Conservation (phyloP, 2,797 vertebrate genomes). For the Sparidentex hasta region DNA sequence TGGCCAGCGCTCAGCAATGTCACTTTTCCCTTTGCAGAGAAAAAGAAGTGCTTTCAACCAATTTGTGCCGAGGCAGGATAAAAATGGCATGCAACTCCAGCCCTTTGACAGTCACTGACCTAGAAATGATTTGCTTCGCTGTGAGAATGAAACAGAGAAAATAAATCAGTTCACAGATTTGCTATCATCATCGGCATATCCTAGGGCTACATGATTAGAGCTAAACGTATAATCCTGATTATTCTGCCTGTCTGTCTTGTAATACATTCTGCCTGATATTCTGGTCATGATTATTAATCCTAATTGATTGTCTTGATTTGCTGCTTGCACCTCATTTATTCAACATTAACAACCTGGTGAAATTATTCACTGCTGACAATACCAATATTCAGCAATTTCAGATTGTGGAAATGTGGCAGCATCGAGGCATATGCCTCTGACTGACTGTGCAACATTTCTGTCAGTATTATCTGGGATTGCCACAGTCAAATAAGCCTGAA, state of each 20-base stretch:
- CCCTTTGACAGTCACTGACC: conserved; percentile 81
- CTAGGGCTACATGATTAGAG: conserved; percentile 36
- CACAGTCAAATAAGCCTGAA: conserved; percentile 47
- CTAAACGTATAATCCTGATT: conserved; percentile 60
- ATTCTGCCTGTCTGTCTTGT: conserved; percentile 3
- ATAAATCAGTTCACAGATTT: conserved; percentile 68
- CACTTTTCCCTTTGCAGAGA: conserved; percentile 48
- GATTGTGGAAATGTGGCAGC: not conserved
- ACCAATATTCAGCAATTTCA: not conserved
- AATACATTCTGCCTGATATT: not conserved
- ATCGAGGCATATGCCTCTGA: not conserved
- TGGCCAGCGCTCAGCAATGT: conserved; percentile 40
- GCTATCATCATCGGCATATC: conserved; percentile 45
- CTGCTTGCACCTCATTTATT: not conserved
- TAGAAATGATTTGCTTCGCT: conserved; percentile 79
- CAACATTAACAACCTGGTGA: conserved; percentile 12
- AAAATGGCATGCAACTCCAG: conserved; percentile 76
- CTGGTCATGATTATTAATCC: conserved; percentile 18
- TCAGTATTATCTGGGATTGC: conserved; percentile 11
- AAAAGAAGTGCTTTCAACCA: conserved; percentile 73
- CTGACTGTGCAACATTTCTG: not conserved
- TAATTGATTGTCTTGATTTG: conserved; percentile 13
- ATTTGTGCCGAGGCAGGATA: conserved; percentile 77
- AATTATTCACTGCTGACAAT: not conserved
- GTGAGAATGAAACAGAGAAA: conserved; percentile 63